phyloP scores from a whole-genome alignment of 1,140 invertebrate species.

The Agrilus planipennis region DNA sequence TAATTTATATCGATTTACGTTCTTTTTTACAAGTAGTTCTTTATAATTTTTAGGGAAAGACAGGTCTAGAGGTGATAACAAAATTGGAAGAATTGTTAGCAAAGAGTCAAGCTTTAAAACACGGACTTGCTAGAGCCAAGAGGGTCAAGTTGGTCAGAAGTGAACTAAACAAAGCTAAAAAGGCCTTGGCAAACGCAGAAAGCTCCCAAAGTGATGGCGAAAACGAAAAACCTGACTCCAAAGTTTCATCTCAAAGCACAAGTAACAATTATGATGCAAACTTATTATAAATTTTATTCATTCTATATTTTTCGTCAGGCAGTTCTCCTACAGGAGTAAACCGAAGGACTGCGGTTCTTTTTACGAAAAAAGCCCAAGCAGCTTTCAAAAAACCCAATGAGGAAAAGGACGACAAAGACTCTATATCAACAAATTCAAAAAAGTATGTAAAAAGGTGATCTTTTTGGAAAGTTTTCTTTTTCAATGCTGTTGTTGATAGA shows the following conservation, averaged over 20 bases:
- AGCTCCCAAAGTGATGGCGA: constrained; percentile 34
- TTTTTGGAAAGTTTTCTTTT: constrained; percentile 1
- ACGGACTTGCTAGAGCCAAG: constrained; percentile 39
- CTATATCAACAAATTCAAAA: background rate
- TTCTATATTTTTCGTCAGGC: background rate
- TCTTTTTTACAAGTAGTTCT: background rate
- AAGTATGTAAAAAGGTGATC: constrained; percentile 10
- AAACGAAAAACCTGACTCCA: constrained; percentile 19
- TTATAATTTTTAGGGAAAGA: constrained; percentile 17
- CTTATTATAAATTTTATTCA: background rate
- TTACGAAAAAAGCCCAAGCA: constrained; percentile 60
- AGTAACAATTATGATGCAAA: constrained; percentile 1
- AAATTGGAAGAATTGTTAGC: constrained; percentile 42
- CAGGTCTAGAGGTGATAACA: constrained; percentile 35
- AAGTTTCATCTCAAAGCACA: constrained; percentile 18
- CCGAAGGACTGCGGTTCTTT: constrained; percentile 68
- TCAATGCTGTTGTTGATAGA: constrained; percentile 12
- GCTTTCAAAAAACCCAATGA: constrained; percentile 32
- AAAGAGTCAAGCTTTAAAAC: constrained; percentile 40
- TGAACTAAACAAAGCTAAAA: constrained; percentile 33
- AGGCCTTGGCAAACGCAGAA: constrained; percentile 17
- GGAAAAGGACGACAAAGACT: constrained; percentile 22
- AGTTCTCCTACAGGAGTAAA: constrained; percentile 51
- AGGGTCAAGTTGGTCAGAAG: constrained; percentile 40
- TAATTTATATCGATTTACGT: background rate